phyloP scores from a whole-genome alignment of 2,113 vertebrate genomes.

The Todiramphus chloris region DNA sequence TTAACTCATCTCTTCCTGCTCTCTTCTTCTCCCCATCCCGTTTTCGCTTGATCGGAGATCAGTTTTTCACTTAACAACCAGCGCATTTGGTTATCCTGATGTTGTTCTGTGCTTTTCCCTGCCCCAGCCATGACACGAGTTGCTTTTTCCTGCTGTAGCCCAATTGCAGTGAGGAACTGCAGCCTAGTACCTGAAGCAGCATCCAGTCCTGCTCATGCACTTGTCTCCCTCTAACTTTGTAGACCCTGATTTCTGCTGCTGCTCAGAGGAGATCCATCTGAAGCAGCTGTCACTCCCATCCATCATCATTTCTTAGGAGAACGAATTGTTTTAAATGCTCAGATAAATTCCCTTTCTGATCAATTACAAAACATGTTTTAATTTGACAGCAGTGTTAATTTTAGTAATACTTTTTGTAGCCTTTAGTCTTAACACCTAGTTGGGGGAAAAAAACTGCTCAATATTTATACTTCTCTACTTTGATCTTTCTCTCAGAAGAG shows the following conservation, averaged over 20 bases:
- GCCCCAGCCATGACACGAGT: not conserved
- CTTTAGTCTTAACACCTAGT: constrained; percentile 57
- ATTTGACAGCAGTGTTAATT: constrained; percentile 32
- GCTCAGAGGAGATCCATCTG: not conserved
- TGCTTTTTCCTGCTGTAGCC: too few species aligned
- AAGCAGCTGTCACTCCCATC: not conserved
- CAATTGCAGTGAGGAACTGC: not conserved
- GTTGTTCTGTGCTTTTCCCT: not conserved
- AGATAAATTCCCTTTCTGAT: constrained; percentile 37
- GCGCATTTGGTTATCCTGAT: not conserved
- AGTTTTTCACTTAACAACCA: not conserved
- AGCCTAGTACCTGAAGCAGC: not conserved
- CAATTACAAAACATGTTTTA: not conserved
- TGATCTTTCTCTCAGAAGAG: constrained; percentile 26
- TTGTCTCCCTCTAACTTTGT: not conserved
- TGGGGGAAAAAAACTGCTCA: constrained; percentile 42
- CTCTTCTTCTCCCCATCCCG: not conserved
- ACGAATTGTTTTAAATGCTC: constrained; percentile 7
- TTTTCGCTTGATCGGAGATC: not conserved
- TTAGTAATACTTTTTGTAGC: constrained; percentile 38
- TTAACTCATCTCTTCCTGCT: not conserved
- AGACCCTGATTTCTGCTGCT: not conserved
- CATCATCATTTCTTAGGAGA: not conserved
- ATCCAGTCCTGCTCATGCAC: not conserved
- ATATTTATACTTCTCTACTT: constrained; percentile 54